phyloP scores from a whole-genome alignment of 2,113 vertebrate species.

The Nestor notabilis region DNA sequence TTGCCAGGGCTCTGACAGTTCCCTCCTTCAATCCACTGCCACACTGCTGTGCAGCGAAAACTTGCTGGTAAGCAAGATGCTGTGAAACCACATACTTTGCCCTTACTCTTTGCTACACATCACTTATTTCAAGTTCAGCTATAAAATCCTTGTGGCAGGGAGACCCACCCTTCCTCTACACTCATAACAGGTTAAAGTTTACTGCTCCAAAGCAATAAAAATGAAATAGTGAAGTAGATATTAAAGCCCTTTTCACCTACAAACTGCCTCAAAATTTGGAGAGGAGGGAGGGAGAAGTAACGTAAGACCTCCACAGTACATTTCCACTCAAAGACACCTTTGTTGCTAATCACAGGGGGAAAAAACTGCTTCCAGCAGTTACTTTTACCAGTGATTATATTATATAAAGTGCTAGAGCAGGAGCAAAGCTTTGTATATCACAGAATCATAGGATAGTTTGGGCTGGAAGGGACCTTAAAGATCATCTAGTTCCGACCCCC shows the following conservation, averaged over 20 bases:
- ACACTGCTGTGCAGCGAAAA: neutral
- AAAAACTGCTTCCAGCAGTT: neutral
- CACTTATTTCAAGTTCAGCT: neutral
- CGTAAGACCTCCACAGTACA: neutral
- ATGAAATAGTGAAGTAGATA: neutral
- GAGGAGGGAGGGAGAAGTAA: rapidly evolving
- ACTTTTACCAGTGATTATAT: neutral
- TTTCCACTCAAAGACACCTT: neutral
- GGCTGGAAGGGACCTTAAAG: neutral
- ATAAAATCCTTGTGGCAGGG: neutral
- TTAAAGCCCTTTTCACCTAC: neutral
- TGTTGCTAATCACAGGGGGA: neutral
- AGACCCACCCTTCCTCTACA: neutral
- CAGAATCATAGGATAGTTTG: neutral
- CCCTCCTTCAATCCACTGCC: neutral
- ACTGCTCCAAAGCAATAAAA: neutral
- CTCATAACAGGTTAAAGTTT: neutral
- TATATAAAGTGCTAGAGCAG: neutral
- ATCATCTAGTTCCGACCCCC: neutral
- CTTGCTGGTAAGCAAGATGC: neutral
- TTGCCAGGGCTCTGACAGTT: neutral
- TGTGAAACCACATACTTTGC: neutral
- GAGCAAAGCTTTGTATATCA: neutral
- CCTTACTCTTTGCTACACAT: neutral
- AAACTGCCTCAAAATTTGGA: neutral